Percentiles rank a stretch among this genome's conserved stretches.
These are phyloP conservation scores for Drosophila serrata DNA, from an alignment of 1,140 invertebrate species.

Conservation along the genomic window DNA sequence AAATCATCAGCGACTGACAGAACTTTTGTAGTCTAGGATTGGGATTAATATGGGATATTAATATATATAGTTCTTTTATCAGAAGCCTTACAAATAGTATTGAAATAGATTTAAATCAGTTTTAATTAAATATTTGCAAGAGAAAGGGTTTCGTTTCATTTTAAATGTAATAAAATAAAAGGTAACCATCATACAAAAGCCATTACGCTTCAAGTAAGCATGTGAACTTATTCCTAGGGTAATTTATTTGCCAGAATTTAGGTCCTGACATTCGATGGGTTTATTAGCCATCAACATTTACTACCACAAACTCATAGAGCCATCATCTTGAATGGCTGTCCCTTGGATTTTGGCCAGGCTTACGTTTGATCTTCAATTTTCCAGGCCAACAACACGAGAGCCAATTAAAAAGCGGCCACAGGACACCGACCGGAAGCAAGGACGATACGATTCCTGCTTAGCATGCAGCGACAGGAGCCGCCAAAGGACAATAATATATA, in stretches of 20 bases:
- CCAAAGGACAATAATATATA: slow-evolving; percentile 77
- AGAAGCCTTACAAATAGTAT: not conserved
- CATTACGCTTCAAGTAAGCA: not conserved
- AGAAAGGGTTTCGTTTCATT: too few relatives aligned
- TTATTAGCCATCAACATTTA: slow-evolving; percentile 15
- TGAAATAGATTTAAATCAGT: not conserved
- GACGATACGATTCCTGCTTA: slow-evolving; percentile 50
- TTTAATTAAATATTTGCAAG: not conserved
- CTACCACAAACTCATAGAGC: not conserved
- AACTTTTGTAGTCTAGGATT: not conserved
- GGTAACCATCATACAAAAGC: not conserved
- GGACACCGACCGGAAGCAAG: slow-evolving; percentile 30
- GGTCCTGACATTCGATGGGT: not conserved
- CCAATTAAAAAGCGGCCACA: slow-evolving; percentile 73
- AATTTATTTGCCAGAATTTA: not conserved
- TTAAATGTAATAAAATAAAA: not conserved
- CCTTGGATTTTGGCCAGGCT: slow-evolving; percentile 23
- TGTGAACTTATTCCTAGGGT: not conserved
- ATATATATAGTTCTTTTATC: not conserved
- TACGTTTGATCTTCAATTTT: slow-evolving; percentile 73
- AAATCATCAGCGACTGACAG: not conserved
- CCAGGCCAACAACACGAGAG: slow-evolving; percentile 50
- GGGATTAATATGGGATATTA: too few relatives aligned
- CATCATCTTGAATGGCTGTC: not conserved
- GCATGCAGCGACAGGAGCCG: slow-evolving; percentile 44